Conservation (phyloP, 2,797 vertebrate genomes). For the Lutjanus campechanus region DNA sequence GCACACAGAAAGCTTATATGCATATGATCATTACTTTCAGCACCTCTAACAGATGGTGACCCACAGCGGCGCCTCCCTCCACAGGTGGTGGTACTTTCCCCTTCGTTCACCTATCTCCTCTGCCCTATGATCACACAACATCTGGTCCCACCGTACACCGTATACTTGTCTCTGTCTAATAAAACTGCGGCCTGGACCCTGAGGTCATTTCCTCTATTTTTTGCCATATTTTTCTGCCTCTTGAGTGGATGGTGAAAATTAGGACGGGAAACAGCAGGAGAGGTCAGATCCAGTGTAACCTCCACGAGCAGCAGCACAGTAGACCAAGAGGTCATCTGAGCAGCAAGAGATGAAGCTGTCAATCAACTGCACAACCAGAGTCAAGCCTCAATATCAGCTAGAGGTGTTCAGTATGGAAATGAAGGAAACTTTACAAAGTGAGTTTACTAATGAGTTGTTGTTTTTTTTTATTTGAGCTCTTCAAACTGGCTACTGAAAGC, state of each 20-base stretch:
- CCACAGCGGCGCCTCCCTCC: slow-evolving; percentile 41
- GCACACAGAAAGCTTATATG: neutral
- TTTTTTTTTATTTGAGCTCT: too few relatives aligned
- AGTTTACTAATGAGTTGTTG: too few relatives aligned
- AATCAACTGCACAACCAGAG: neutral
- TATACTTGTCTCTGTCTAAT: slow-evolving; percentile 44
- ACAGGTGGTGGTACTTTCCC: slow-evolving; percentile 58
- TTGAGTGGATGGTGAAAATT: slow-evolving; percentile 31
- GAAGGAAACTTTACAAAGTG: neutral
- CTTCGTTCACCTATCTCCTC: slow-evolving; percentile 36
- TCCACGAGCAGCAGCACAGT: neutral
- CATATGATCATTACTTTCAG: slow-evolving; percentile 29
- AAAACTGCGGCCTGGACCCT: slow-evolving; percentile 35
- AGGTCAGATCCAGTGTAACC: slow-evolving; percentile 5
- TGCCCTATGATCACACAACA: slow-evolving; percentile 61
- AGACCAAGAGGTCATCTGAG: slow-evolving; percentile 5
- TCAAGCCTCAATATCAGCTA: neutral
- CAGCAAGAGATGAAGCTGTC: slow-evolving; percentile 8
- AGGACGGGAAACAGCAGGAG: slow-evolving; percentile 29
- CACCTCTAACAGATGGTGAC: slow-evolving; percentile 58
- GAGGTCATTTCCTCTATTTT: slow-evolving; percentile 48
- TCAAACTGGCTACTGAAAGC: too few relatives aligned
- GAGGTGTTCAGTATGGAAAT: too few relatives aligned
- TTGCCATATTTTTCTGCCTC: slow-evolving; percentile 27
- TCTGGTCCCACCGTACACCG: slow-evolving; percentile 54